Evolutionary conservation across 1,140 invertebrate species (phyloP), one percentile per base, ranked within the genome.

Genomic region (Aphelenchoides fujianensis): DNA sequence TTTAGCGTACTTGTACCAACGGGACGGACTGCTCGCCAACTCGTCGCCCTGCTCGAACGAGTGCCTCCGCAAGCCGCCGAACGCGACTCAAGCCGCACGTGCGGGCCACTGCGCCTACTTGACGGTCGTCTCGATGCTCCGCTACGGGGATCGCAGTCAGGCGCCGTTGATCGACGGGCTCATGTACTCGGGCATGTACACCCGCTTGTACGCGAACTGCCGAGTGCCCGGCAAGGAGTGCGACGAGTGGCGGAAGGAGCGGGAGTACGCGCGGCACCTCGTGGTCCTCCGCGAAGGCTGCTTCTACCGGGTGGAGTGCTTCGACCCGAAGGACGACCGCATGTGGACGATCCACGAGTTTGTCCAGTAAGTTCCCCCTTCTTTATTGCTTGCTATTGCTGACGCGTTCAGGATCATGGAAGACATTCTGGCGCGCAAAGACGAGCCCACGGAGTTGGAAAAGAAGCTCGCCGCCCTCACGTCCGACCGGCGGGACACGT

Each of bases 341-440:
- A 7, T 59, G 55, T 59, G 5, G 19, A 59, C 5, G 5, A 19
- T 59, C 5, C 55, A 5, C 5, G 55, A 59, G 5, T 59, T 59
- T 59, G 55, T 59, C 34, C 19, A 19, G 55, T 59, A 59, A 59
- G 55, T 59, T 48, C 23, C 3, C 1, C 27, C 34, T 59, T 16
- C 12, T 48, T 59, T 59, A n/a, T n/a, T n/a, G n/a, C n/a, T n/a
- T n/a, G n/a, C n/a, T n/a, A n/a, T n/a, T n/a, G n/a, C n/a, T n/a
- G n/a, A n/a, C n/a, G n/a, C n/a, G 52, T 79, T 77, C 41, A 79
- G 77, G 62, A 66, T 73, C 16, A 32, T 80, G 1, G 54, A 41
- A n/a, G 80, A 82, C 52, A 62, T 82, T 53, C 57, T 82, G 19
- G 34, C 52, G 31, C 76, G 76, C 53, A 41, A 68, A 30, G 76